Percentiles rank a stretch among this genome's conserved stretches.
phyloP scores from a whole-genome alignment of 2,888 invertebrate genomes.

The Chrysolina americana region DNA sequence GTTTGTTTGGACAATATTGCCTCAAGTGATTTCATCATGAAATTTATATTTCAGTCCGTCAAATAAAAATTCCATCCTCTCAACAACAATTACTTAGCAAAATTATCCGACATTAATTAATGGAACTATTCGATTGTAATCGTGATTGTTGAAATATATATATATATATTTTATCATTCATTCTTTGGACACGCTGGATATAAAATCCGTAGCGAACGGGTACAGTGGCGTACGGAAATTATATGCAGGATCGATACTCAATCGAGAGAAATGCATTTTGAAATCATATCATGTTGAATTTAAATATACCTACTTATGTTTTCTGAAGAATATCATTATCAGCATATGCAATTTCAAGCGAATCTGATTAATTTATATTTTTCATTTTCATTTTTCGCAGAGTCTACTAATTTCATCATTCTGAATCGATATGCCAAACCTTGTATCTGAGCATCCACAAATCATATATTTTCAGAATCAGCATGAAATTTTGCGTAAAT shows the following conservation, averaged over 20 bases:
- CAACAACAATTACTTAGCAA: slow-evolving; percentile 31
- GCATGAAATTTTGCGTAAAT: no score
- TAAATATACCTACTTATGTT: no score
- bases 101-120: slow-evolving; percentile 31
- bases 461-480: no score
- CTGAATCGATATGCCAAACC: no score
- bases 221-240: not conserved
- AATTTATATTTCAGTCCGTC: slow-evolving; percentile 3
- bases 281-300: no score
- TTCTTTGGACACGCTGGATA: slow-evolving; percentile 36
- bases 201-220: slow-evolving; percentile 32
- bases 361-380: no score
- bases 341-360: no score
- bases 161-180: slow-evolving; percentile 37
- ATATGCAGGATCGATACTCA: not conserved
- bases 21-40: not conserved
- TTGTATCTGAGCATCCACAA: no score
- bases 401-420: no score
- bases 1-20: not conserved
- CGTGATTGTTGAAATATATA: slow-evolving; percentile 35
- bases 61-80: slow-evolving; percentile 28
- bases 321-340: no score
- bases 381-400: no score
- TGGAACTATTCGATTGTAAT: slow-evolving; percentile 39
- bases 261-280: no score